A percentile compares a stretch with the other conserved stretches of the same genome.
These are phyloP conservation scores for Nowickia ferox DNA, from an alignment of 2,888 invertebrate genomes.

Conservation along the genomic window DNA sequence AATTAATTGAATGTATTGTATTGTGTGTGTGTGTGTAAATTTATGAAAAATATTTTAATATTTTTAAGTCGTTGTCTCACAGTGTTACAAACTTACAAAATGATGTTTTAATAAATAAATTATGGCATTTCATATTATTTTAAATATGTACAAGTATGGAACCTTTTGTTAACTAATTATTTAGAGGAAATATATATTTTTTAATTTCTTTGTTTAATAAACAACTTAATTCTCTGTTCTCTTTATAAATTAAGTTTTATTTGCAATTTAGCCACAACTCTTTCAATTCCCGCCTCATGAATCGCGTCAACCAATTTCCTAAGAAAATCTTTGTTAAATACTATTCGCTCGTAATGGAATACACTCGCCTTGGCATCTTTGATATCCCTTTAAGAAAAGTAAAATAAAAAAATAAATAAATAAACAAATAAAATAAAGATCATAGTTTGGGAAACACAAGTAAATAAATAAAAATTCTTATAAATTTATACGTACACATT, in stretches of 20 bases:
- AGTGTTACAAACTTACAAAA: neutral
- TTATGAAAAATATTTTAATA: neutral
- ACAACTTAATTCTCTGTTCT: neutral
- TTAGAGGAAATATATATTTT: neutral
- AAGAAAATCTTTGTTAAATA: slow-evolving; percentile 81
- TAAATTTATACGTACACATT: slow-evolving; percentile 38
- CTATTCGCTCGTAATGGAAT: slow-evolving; percentile 86
- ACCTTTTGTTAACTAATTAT: slow-evolving; percentile 7
- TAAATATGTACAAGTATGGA: neutral
- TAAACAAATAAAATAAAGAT: slow-evolving; percentile 68
- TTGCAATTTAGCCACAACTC: neutral
- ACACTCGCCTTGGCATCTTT: slow-evolving; percentile 85
- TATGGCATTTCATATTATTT: neutral
- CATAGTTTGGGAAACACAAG: slow-evolving; percentile 48
- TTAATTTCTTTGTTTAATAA: neutral
- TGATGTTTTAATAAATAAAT: neutral
- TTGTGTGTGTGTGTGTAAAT: slow-evolving; percentile 19
- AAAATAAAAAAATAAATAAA: slow-evolving; percentile 70
- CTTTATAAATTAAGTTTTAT: slow-evolving; percentile 4
- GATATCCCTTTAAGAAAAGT: slow-evolving; percentile 82
- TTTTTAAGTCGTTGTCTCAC: slow-evolving; percentile 10
- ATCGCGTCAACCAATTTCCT: slow-evolving; percentile 25
- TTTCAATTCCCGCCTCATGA: slow-evolving; percentile 22
- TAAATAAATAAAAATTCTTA: slow-evolving; percentile 75
- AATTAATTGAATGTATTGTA: slow-evolving; percentile 42